These are phyloP conservation scores for Polypterus senegalus DNA, from an alignment of 2,113 vertebrate species.

Conservation along the genomic window DNA sequence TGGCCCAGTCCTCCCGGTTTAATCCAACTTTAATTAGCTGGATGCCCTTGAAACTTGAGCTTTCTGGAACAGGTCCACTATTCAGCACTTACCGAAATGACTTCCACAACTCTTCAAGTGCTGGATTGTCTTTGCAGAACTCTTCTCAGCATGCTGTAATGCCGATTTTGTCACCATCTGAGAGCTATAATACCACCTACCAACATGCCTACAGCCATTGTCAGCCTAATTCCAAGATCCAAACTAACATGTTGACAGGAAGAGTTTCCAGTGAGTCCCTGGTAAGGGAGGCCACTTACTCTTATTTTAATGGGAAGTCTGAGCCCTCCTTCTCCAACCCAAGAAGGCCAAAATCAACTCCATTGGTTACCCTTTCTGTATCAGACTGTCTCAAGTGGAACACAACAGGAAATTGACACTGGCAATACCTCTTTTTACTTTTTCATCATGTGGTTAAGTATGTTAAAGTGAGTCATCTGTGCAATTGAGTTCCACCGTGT, in stretches of 20 bases:
- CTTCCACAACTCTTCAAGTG: conserved; percentile 24
- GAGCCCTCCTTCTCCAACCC: not conserved
- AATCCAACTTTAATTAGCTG: conserved; percentile 32
- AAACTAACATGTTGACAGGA: conserved; percentile 9
- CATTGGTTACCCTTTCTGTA: conserved; percentile 22
- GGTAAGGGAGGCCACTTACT: not conserved
- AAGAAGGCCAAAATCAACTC: not conserved
- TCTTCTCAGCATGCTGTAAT: not conserved
- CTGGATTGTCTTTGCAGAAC: conserved; percentile 6
- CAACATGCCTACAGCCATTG: conserved; percentile 26
- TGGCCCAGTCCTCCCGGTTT: conserved; percentile 17
- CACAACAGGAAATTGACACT: not conserved
- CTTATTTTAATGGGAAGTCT: not conserved
- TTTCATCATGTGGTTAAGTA: too few species aligned
- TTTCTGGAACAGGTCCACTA: conserved; percentile 24
- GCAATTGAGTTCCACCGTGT: too few species aligned
- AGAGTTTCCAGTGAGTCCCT: not conserved
- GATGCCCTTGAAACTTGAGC: conserved; percentile 30
- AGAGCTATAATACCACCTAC: conserved; percentile 28
- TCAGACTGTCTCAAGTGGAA: conserved; percentile 41
- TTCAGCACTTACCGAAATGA: conserved; percentile 31
- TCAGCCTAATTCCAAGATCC: not conserved
- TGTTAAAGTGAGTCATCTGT: too few species aligned
- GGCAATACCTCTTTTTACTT: too few species aligned
- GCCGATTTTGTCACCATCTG: not conserved